Evolutionary conservation across 2,888 invertebrate genomes (phyloP).

Genomic region (Pseudeuparius sepicola): DNA sequence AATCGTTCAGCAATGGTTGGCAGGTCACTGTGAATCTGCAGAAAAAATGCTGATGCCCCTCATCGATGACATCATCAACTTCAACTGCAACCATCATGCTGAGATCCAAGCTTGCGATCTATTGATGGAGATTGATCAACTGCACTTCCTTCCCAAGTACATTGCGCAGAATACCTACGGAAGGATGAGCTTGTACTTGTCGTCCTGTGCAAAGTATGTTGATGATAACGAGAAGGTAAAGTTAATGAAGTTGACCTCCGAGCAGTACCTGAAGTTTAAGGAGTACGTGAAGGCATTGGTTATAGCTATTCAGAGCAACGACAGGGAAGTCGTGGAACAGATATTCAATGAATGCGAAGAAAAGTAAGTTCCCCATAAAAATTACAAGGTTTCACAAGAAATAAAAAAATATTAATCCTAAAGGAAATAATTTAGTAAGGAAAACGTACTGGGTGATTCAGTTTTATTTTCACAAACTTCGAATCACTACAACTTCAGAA

Average conservation of each 20-base stretch:
- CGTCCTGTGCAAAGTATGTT: slow-evolving; percentile 83
- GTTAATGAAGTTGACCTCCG: slow-evolving; percentile 58
- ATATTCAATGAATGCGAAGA: slow-evolving; percentile 81
- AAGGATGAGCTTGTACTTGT: slow-evolving; percentile 86
- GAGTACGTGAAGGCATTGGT: slow-evolving; percentile 81
- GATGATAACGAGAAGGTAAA: slow-evolving; percentile 88
- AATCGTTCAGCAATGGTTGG: slow-evolving; percentile 76
- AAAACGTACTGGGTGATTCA: too few species aligned
- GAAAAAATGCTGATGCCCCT: slow-evolving; percentile 59
- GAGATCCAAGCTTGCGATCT: slow-evolving; percentile 98
- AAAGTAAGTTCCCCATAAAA: slow-evolving; percentile 50
- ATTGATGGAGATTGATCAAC: slow-evolving; percentile 90
- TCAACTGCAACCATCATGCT: slow-evolving; percentile 96
- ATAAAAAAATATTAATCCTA: too few species aligned
- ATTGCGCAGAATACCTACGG: slow-evolving; percentile 85
- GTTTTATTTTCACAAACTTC: too few species aligned
- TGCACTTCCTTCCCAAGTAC: slow-evolving; percentile 67
- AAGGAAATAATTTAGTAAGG: too few species aligned
- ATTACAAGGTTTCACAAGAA: too few species aligned
- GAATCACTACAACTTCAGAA: too few species aligned
- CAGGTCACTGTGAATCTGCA: slow-evolving; percentile 34
- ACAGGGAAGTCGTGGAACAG: slow-evolving; percentile 65
- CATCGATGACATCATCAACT: slow-evolving; percentile 80
- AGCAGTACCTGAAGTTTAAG: slow-evolving; percentile 76
- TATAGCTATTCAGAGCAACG: slow-evolving; percentile 84